Evolutionary conservation across 2,888 invertebrate genomes (phyloP).

Genomic region (Andrena bucephala): DNA sequence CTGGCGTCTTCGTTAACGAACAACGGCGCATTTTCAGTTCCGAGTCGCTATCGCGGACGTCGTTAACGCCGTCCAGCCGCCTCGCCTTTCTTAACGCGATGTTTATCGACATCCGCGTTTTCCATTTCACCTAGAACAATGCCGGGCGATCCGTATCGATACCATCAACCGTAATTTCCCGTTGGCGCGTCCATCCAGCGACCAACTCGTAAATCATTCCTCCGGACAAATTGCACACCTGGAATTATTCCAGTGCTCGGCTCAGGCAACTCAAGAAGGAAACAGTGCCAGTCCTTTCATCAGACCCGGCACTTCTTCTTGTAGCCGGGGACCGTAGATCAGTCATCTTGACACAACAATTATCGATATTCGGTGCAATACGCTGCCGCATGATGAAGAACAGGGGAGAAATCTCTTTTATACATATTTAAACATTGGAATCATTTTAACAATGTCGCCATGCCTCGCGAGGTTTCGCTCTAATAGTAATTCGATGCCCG

Average conservation of each 20-base stretch:
- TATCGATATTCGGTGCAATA: background rate
- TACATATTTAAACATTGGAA: background rate
- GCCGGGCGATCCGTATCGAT: conserved; percentile 42
- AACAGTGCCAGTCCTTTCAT: conserved; percentile 33
- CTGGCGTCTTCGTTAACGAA: conserved; percentile 13
- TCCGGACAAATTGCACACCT: conserved; percentile 53
- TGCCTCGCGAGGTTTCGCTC: conserved; percentile 10
- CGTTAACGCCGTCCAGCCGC: conserved; percentile 41
- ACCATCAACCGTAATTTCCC: conserved; percentile 47
- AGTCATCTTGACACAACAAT: conserved; percentile 23
- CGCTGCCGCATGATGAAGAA: no score
- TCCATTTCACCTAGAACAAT: conserved; percentile 46
- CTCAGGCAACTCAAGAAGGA: conserved; percentile 12
- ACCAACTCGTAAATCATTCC: conserved; percentile 60
- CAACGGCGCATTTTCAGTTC: conserved; percentile 21
- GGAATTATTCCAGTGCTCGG: conserved; percentile 41
- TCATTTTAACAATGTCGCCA: background rate
- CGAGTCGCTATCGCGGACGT: conserved; percentile 20
- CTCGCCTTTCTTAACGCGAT: conserved; percentile 40
- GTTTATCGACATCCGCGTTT: conserved; percentile 55
- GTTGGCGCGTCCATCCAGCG: conserved; percentile 30
- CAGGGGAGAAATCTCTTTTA: no score
- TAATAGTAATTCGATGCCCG: conserved; percentile 20
- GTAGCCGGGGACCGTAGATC: conserved; percentile 20
- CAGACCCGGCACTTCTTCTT: conserved; percentile 15